Conservation (phyloP, 2,113 vertebrate genomes). For the Phainopepla nitens region DNA sequence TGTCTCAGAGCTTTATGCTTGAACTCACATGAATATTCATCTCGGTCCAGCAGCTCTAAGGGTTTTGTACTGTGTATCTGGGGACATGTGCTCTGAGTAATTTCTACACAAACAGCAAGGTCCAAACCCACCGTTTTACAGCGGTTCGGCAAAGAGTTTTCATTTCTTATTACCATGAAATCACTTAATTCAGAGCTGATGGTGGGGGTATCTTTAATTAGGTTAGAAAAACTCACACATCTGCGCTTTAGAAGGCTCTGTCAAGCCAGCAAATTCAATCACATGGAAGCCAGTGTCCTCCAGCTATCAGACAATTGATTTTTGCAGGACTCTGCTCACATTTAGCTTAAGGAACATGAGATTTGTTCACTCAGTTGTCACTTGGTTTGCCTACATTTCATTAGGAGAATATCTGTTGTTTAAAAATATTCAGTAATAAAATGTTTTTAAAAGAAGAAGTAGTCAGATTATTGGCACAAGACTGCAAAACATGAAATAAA, state of each 20-base stretch:
- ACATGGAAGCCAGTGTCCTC: constrained; percentile 63
- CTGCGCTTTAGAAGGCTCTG: constrained; percentile 44
- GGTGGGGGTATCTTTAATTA: constrained; percentile 66
- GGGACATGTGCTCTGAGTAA: background rate
- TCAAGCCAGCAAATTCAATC: constrained; percentile 69
- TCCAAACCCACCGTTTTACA: background rate
- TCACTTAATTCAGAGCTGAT: constrained; percentile 52
- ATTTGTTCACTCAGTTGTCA: constrained; percentile 62
- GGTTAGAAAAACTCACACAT: constrained; percentile 62
- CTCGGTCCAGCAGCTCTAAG: constrained; percentile 33
- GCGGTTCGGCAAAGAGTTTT: background rate
- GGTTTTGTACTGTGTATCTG: constrained; percentile 1
- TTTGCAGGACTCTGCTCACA: constrained; percentile 65
- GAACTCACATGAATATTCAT: constrained; percentile 64
- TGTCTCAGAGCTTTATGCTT: constrained; percentile 46
- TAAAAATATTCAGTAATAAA: background rate
- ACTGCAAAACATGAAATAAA: background rate
- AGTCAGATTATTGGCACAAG: background rate
- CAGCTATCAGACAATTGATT: constrained; percentile 70
- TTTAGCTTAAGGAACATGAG: constrained; percentile 59
- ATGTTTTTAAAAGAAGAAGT: background rate
- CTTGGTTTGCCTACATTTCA: constrained; percentile 27
- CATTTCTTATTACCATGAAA: constrained; percentile 39
- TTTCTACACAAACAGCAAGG: constrained; percentile 3
- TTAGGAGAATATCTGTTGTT: background rate